Base-by-base conservation (phyloP, 2,888 invertebrate species). In the Ephialtes manifestator region DNA sequence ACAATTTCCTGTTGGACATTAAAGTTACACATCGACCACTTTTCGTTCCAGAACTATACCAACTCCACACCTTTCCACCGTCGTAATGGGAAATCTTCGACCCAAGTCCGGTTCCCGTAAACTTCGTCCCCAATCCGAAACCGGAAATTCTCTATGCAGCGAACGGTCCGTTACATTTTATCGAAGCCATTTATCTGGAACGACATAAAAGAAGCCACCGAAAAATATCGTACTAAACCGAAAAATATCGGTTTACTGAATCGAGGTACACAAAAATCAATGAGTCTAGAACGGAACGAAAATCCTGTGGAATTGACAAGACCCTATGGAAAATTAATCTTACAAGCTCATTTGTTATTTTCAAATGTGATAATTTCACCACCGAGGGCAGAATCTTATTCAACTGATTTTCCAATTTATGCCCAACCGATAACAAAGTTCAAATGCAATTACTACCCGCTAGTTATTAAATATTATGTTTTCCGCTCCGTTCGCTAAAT, bases 391-490 rank as follows among this genome's bases (percentile, higher is more conserved):
- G n/a, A 20, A 74, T 74, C 53, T 55, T 67, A 65, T 24, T 28
- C 13, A 65, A 10, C 67, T n/a, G 51, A 51, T 43, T 53, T 31
- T 15, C 55, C 51, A 77, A 68, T 77, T 67, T 68, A 58, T 10
- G 55, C 24, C 46, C 7, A 43, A 53, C 28, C 18, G 28, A 18
- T 43, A 67, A 28, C 60, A 24, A 68, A 77, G 55, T 55, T 68
- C 43, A 46, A 68, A 77, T 55, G 43, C 67, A 68, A 58, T 77
- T 77, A 77, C 24, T 55, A 68, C 67, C 15, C 43, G 58, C 58
- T 77, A 13, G 20, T 77, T 77, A 68, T 58, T 43, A 31, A 24
- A 77, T 77, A 68, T 77, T 53, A 65, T 67, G 67, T 68, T 53
- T 67, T 68, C 15, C 63, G 43, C 31, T n/a, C 4, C 11, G 18